Conservation (phyloP, 2,888 invertebrate species). For the Tridacna gigas region DNA sequence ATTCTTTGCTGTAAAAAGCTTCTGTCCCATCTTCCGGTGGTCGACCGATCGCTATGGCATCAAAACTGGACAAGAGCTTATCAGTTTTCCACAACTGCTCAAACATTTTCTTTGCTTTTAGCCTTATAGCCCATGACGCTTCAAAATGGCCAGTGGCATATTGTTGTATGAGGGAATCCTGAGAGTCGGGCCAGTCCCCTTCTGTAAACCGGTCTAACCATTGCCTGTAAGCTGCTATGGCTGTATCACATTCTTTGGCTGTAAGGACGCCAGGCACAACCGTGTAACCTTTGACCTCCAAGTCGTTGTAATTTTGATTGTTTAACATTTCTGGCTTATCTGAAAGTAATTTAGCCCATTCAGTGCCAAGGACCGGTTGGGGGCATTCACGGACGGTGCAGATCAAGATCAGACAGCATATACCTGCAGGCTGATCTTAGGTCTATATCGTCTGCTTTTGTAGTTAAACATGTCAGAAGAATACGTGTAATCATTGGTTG, state of each 20-base stretch:
- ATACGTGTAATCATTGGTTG: too few species aligned
- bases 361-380: too few species aligned
- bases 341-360: too few species aligned
- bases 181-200: constrained; percentile 67
- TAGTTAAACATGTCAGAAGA: too few species aligned
- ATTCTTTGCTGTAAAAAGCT: constrained; percentile 46
- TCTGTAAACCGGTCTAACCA: constrained; percentile 73
- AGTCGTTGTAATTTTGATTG: constrained; percentile 53
- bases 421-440: too few species aligned
- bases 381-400: too few species aligned
- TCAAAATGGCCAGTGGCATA: constrained; percentile 75
- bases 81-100: constrained; percentile 78
- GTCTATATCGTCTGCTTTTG: too few species aligned
- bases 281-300: constrained; percentile 72
- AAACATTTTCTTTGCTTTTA: constrained; percentile 75
- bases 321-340: constrained; percentile 46
- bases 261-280: constrained; percentile 71
- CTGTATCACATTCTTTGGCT: constrained; percentile 66
- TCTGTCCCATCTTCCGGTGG: constrained; percentile 78
- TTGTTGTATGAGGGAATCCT: constrained; percentile 73
- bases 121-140: constrained; percentile 74
- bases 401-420: too few species aligned
- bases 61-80: constrained; percentile 76
- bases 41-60: constrained; percentile 79
- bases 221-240: constrained; percentile 64